A percentile compares a stretch with the other conserved stretches of the same genome.
Evolutionary conservation across 2,797 vertebrate species (phyloP).

Genomic region (Pygocentrus nattereri): DNA sequence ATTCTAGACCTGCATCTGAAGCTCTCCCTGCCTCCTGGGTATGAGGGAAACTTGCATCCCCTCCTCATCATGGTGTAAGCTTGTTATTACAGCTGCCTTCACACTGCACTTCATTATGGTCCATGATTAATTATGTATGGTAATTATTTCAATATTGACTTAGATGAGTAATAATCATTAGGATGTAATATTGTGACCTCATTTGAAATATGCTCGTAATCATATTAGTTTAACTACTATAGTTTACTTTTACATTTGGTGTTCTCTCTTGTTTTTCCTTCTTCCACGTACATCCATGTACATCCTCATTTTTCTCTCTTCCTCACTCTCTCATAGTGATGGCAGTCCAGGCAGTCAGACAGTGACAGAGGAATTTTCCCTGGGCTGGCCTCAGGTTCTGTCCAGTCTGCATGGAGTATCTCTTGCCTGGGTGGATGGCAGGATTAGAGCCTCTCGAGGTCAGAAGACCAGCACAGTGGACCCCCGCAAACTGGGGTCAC

Average conservation of each 20-base stretch:
- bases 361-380: conserved; percentile 82
- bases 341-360: conserved; percentile 76
- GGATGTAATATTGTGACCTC: not conserved
- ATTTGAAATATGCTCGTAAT: conserved; percentile 6
- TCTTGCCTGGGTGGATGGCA: conserved; percentile 81
- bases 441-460: conserved; percentile 74
- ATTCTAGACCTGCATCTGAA: conserved; percentile 82
- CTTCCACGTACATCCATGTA: not conserved
- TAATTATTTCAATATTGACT: not conserved
- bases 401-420: conserved; percentile 78
- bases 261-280: not conserved
- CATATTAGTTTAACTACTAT: not conserved
- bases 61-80: conserved; percentile 85
- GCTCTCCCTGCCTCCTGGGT: conserved; percentile 80
- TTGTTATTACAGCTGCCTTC: not conserved
- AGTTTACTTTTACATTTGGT: not conserved
- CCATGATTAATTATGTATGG: not conserved
- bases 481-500: conserved; percentile 75
- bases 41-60: conserved; percentile 80
- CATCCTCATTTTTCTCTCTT: conserved; percentile 54
- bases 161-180: too few species aligned
- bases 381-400: conserved; percentile 83
- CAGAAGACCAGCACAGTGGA: conserved; percentile 75
- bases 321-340: conserved; percentile 68
- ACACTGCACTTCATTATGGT: not conserved